Evolutionary conservation across 1,140 invertebrate species (phyloP), one percentile per base, ranked within the genome.

Genomic region (Cherax quadricarinatus): DNA sequence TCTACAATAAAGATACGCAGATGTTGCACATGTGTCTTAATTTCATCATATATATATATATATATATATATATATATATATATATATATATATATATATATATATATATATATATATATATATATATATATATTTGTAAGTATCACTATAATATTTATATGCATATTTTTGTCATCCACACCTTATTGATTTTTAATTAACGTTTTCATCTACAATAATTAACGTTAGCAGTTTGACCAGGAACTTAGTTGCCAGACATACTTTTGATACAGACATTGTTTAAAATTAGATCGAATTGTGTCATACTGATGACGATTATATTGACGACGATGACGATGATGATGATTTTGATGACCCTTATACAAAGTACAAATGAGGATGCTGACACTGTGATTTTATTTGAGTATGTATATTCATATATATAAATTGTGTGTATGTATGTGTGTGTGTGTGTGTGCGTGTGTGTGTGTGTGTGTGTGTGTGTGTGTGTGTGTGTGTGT

Each of bases 261-360:
- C 57, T 60, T 24, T 30, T 53, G 12, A 70, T 70, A 85, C n/a
- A 70, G 30, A 70, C 75, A 86, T 75, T 66, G 62, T 66, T 66
- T 16, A 66, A 66, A 66, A 18, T 66, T 6, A 66, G 18, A 21
- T 18, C 18, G 14, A 66, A 66, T 66, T 66, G 5, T 66, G 7
- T 66, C 62, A 21, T 66, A 21, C 5, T 66, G 18, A 5, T 66
- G 4, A 66, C 5, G 14, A 2, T 66, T 12, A 21, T 66, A 21
- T 18, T 66, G 21, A 66, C 18, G 21, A 18, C 0, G 62, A 66
- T 66, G 62, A 66, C 4, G 62, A 60, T 60, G 57, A 60, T 66
- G 14, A 66, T 18, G 62, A 66, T 12, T 66, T 66, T 18, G 62
- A 1, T 41, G 2, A 41, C 30, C 14, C 5, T 66, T 18, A 66